Evolutionary conservation across 2,797 vertebrate genomes (phyloP), one percentile per base, ranked within the genome.

Genomic region (Pristis pectinata): DNA sequence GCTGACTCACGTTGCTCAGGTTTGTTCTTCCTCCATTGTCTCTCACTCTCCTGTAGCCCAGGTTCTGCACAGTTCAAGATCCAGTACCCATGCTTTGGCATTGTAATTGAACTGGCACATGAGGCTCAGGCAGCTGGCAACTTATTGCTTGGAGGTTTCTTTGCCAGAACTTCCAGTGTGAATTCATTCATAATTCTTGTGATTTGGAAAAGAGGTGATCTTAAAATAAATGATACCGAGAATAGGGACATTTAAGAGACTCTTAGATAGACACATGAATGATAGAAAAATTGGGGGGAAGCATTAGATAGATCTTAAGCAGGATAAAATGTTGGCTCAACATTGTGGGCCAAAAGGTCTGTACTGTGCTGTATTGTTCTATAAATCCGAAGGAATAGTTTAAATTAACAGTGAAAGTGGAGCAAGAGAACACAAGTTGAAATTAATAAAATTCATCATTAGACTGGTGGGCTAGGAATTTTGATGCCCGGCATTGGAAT

Each of bases 31-130:
- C 94, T 77, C 44, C 6, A 37, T 92, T 59, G 37, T 70, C 44
- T 72, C 53, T 95, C 95, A 95, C 95, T 70, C 93, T 95, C 95
- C 53, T 94, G 94, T 95, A 92, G 95, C 95, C 53, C n/a, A 2
- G n/a, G 22, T 70, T 76, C 95, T 91, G 94, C 70, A 44, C 70
- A 37, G 95, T 27, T 59, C 3, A 87, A 11, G 59, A 13, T 17
- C 49, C 83, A 56, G 3, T 87, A 15, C 0, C 3, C 53, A 56
- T 87, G 49, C 11, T 13, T 30, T 59, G 24, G 53, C 56, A 9
- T 53, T 61, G 30, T 34, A 27, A 30, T 53, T 56, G 30, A 87
- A 59, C 34, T 61, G 30, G 56, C 56, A 61, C 30, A 59, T 87
- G 11, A 49, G 24, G 27, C 3, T 2, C 5, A 44, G 17, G 49